Conservation (phyloP, 2,888 invertebrate species). For the Drosophila fulvimacula region DNA sequence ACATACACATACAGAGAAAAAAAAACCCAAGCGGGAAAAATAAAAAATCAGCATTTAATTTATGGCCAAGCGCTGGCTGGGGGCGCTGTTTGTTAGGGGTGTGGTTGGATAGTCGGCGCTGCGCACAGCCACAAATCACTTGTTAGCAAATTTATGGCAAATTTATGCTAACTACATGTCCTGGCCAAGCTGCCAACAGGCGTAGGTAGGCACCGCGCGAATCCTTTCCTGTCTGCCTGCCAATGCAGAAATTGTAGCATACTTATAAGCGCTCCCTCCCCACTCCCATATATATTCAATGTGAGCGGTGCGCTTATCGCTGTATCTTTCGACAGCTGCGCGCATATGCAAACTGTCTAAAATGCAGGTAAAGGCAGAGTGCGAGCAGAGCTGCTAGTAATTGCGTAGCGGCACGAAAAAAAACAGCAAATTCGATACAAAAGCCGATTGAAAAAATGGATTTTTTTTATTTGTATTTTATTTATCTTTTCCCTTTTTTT, state of each 20-base stretch:
- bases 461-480: conserved; percentile 21
- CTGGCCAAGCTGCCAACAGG: conserved; percentile 41
- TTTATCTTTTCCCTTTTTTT: conserved; percentile 21
- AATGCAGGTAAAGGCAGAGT: conserved; percentile 5
- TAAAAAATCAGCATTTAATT: conserved; percentile 73
- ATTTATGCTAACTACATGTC: conserved; percentile 81
- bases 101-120: background rate
- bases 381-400: conserved; percentile 13
- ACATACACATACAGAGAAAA: no score
- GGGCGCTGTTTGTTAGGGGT: conserved; percentile 4
- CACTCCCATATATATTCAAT: background rate
- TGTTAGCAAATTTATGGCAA: conserved; percentile 81
- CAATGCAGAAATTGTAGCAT: conserved; percentile 53
- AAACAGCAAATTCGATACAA: conserved; percentile 45
- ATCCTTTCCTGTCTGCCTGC: conserved; percentile 28
- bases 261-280: conserved; percentile 47
- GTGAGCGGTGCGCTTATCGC: conserved; percentile 37
- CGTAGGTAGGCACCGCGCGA: conserved; percentile 36
- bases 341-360: conserved; percentile 62
- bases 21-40: conserved; percentile 51
- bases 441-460: conserved; percentile 46
- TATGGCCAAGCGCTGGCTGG: conserved; percentile 51
- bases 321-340: conserved; percentile 65
- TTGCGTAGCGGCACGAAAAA: conserved; percentile 16
- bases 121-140: conserved; percentile 76